Evolutionary conservation across 2,888 invertebrate genomes (phyloP), one percentile per base, ranked within the genome.

Genomic region (Idaea dimidiata): DNA sequence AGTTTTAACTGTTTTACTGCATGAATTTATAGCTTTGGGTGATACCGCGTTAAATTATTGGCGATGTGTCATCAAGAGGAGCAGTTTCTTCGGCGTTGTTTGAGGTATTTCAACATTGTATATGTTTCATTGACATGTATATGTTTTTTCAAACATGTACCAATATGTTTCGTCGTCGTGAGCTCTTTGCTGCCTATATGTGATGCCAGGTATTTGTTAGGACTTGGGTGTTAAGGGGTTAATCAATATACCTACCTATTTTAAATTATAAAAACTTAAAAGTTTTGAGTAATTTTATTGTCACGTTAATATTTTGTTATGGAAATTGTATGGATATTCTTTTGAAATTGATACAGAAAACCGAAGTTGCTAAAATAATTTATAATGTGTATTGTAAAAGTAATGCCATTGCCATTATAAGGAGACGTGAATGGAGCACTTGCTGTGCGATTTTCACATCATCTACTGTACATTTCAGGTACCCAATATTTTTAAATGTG

Each of bases 401-500:
- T 17, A 16, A 8, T 59, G 72, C 72, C 76, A 75, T 76, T 72
- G 66, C 64, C 68, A 75, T 72, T 75, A 76, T 69, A 75, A 71
- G 81, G 78, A 80, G 81, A 79, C 72, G 73, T 77, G 76, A 77
- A 76, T 65, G 80, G 77, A 81, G 82, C 78, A 76, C 73, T 72
- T 66, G 70, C 71, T 74, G 74, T 84, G 79, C 80, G 81, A 88
- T 85, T 79, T 79, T 84, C 84, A 85, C 87, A 82, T 81, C 89
- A 87, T 83, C 90, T 84, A 82, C 88, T 83, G 81, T 89, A 83
- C 86, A 77, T 86, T 91, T 88, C 91, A 91, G 91, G 91, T 91
- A 91, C 88, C 88, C 86, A 79, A 82, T 70, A 73, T 78, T 77
- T 72, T 72, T 72, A 72, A 69, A 70, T 76, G 76, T 86, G 86